Evolutionary conservation across 30 jellyfish, hydroid and myxozoan species (phyloP), one percentile per base, ranked within the genome.

Genomic region (Cassiopea xamachana): DNA sequence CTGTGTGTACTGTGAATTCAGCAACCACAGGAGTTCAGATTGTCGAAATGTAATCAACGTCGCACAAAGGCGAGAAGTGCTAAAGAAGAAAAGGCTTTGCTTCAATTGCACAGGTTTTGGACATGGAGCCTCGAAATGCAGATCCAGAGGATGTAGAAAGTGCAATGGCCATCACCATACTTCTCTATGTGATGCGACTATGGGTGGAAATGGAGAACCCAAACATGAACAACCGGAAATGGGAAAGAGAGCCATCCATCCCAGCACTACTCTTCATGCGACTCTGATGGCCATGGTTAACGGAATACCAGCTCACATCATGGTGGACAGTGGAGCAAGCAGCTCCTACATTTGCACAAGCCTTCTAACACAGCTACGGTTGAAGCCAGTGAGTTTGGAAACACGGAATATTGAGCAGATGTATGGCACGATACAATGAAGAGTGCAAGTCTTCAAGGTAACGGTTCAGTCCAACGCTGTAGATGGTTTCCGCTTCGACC

Each of bases 151-250:
- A 61, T 94, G 97, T 62, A 39, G 73, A 61, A 79, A 79, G 14
- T 90, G 97, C 85, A 72, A 83, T 2, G 73, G 83, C 69, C 60
- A 89, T 46, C 95, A 93, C 78, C 98, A 93, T 49, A 60, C 98
- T 16, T 94, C 96, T 19, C 60, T 89, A 27, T 94, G 98, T 74
- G 91, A 74, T n/a, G n/a, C n/a, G n/a, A n/a, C n/a, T n/a, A n/a
- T n/a, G n/a, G n/a, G n/a, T n/a, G n/a, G n/a, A n/a, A n/a, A n/a
- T n/a, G n/a, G n/a, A n/a, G n/a, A n/a, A n/a, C n/a, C n/a, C n/a
- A n/a, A n/a, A n/a, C n/a, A n/a, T n/a, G n/a, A n/a, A n/a, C n/a
- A n/a, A n/a, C n/a, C n/a, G n/a, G n/a, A n/a, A n/a, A n/a, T n/a
- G n/a, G n/a, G n/a, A n/a, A n/a, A n/a, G n/a, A n/a, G n/a, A n/a